Conservation (phyloP, 2,797 vertebrate species). For the Threskiornis aethiopicus region DNA sequence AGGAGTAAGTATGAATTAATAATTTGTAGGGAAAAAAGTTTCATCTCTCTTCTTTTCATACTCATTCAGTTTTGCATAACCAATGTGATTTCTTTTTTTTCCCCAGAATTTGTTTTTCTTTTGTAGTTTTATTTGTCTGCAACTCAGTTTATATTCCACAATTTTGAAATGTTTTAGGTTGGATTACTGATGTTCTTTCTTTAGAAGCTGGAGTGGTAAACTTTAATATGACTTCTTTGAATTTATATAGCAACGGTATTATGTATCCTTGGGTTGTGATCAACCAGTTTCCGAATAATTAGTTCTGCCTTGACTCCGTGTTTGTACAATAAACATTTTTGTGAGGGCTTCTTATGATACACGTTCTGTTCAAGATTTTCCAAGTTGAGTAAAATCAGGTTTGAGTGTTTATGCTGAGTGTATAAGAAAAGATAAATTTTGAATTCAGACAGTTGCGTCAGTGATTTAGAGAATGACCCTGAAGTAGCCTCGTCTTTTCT, state of each 20-base stretch:
- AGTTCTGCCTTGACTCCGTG: background rate
- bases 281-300: background rate
- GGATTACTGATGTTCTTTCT: background rate
- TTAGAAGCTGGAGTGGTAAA: constrained; percentile 1
- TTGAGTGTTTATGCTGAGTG: background rate
- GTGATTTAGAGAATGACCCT: background rate
- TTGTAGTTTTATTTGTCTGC: constrained; percentile 4
- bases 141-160: background rate
- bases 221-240: background rate
- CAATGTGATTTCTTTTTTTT: background rate
- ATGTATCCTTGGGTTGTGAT: background rate
- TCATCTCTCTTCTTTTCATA: constrained; percentile 40
- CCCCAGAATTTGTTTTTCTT: background rate
- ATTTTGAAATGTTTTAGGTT: background rate
- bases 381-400: background rate
- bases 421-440: background rate
- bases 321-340: background rate
- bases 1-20: constrained; percentile 92
- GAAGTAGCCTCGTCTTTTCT: background rate
- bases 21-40: constrained; percentile 35
- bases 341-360: background rate
- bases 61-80: constrained; percentile 62
- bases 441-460: background rate
- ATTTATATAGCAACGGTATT: background rate
- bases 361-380: background rate